Conservation (phyloP, 2,113 vertebrate genomes). For the Passer domesticus region DNA sequence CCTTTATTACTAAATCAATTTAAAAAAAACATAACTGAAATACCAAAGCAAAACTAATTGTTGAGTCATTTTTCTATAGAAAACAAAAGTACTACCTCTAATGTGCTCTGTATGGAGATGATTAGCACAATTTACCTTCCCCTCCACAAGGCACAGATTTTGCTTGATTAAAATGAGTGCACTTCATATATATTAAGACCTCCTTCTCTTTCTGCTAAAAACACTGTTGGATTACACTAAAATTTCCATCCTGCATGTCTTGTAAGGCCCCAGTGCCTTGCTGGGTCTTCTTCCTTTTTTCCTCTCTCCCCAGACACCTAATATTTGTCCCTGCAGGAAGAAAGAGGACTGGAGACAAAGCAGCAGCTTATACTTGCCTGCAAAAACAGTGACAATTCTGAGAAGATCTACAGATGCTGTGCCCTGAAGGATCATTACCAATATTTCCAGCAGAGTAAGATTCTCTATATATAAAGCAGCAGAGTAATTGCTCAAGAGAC, state of each 20-base stretch:
- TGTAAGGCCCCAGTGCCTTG: not conserved
- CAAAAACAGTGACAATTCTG: not conserved
- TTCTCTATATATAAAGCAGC: not conserved
- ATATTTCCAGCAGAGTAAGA: conserved; percentile 7
- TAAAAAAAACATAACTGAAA: not conserved
- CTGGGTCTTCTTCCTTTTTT: not conserved
- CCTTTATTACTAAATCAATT: not conserved
- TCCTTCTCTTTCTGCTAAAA: not conserved
- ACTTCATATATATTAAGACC: not conserved
- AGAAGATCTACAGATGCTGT: not conserved
- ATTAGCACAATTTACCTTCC: not conserved
- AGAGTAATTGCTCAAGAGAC: not conserved
- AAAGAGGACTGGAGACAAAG: not conserved
- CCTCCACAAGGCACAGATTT: not conserved
- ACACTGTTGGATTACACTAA: not conserved
- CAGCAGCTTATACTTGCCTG: not conserved
- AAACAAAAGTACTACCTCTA: not conserved
- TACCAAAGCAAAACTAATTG: not conserved
- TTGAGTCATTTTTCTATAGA: not conserved
- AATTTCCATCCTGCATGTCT: not conserved
- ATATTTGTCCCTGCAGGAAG: not conserved
- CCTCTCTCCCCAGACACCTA: not conserved
- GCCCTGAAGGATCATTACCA: not conserved
- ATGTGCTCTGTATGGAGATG: not conserved
- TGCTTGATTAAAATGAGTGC: not conserved